phyloP scores from a whole-genome alignment of 1,140 invertebrate genomes.

The Caerostris extrusa region DNA sequence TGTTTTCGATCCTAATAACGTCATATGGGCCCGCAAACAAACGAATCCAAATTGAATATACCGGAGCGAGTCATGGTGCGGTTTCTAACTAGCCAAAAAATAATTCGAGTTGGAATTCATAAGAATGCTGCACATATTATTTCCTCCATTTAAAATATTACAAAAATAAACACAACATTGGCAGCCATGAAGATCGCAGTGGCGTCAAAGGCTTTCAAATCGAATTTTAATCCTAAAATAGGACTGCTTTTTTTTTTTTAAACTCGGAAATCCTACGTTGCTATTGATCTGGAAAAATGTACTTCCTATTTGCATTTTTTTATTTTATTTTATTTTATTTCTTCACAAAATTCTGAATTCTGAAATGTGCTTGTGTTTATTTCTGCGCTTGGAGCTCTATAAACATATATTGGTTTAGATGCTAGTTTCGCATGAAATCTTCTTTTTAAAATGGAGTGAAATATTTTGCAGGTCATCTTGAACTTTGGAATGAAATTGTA shows the following conservation, averaged over 20 bases:
- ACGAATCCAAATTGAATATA: conserved; percentile 52
- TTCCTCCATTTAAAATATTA: neutral
- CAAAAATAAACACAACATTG: neutral
- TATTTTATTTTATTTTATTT: neutral
- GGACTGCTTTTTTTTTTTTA: neutral
- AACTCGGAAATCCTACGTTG: neutral
- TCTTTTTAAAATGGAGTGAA: neutral
- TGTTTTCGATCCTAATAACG: conserved; percentile 57
- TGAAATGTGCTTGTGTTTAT: neutral
- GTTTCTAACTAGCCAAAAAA: neutral
- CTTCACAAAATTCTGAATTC: too few relatives aligned
- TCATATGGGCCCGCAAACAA: conserved; percentile 34
- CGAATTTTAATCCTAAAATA: conserved; percentile 52
- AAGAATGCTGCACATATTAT: neutral
- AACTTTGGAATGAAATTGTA: too few relatives aligned
- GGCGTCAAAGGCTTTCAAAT: too few relatives aligned
- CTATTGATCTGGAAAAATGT: neutral
- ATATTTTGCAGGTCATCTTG: neutral
- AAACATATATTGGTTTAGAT: conserved; percentile 10
- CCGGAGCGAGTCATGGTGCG: neutral
- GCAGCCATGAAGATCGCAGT: conserved; percentile 37
- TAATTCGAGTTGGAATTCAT: neutral
- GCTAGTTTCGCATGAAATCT: neutral
- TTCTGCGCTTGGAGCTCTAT: neutral
- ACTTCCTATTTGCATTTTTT: neutral